Percentiles rank a stretch among this genome's conserved stretches.
Evolutionary conservation across 2,797 vertebrate genomes (phyloP).

Genomic region (Enteromius anoplus): DNA sequence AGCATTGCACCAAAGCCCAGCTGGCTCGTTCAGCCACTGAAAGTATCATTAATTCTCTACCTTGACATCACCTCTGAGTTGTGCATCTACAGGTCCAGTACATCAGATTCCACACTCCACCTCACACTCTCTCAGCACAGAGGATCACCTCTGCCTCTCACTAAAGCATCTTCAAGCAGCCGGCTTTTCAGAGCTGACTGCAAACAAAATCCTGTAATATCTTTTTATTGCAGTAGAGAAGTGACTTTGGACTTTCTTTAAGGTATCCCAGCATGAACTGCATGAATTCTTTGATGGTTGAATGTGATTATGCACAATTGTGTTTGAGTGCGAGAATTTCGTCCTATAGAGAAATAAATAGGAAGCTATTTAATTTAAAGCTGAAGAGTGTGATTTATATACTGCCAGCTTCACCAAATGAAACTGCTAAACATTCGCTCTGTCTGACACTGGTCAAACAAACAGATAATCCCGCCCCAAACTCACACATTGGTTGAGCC

Average conservation of each 20-base stretch:
- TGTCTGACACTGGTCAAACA: background rate
- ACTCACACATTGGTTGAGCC: background rate
- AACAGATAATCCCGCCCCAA: background rate
- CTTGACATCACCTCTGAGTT: constrained; percentile 30
- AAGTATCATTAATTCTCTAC: constrained; percentile 33
- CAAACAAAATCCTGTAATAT: background rate
- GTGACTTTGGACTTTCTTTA: background rate
- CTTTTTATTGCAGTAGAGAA: constrained; percentile 1
- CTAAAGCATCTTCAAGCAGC: constrained; percentile 20
- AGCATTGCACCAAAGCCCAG: constrained; percentile 45
- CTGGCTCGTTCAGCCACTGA: constrained; percentile 13
- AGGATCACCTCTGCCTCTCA: background rate
- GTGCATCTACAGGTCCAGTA: constrained; percentile 12
- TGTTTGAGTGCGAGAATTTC: background rate
- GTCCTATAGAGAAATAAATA: background rate
- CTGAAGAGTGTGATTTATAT: background rate
- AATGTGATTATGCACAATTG: background rate
- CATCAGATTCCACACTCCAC: constrained; percentile 6
- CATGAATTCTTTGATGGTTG: background rate
- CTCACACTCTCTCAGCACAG: constrained; percentile 10
- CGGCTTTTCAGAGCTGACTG: constrained; percentile 13
- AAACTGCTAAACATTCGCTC: background rate
- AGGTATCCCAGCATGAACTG: background rate
- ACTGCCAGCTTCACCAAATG: background rate
- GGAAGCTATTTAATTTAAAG: background rate